Base-by-base conservation (phyloP, 2,888 invertebrate genomes). In the Conistra vaccinii region DNA sequence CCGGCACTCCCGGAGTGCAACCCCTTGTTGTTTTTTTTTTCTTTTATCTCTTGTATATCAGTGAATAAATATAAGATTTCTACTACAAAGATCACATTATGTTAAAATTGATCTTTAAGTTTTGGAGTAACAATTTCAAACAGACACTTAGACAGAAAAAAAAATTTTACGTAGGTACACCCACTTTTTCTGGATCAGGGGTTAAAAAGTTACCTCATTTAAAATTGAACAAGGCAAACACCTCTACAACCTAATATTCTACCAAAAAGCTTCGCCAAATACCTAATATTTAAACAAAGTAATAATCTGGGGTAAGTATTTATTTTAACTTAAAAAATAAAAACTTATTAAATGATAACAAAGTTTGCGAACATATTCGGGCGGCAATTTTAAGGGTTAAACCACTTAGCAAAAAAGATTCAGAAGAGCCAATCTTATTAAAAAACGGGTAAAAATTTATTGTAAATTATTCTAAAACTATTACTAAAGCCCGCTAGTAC, bases 341-440 rank as follows among this genome's bases (percentile, higher is more conserved):
- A n/a, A n/a, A 48, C 75, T 42, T 81, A 60, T 79, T 79, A 81
- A 76, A 81, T 81, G 83, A 82, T 78, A 78, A 82, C 78, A 45
- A 60, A 61, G 61, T 78, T 68, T 57, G 57, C 39, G 10, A 26
- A 48, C 78, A 82, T 82, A 69, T 69, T 57, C n/a, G 4, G 60
- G 17, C 42, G 39, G 67, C 26, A 57, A 66, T 78, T 48, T 77
- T 51, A 45, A 58, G 68, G 61, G 68, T 70, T 68, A 2, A 5
- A 7, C 12, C 35, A 35, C 35, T 4, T 20, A 20, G 2, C 1
- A 58, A 12, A 32, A 29, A 39, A 0, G 14, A 0, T 57, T 5
- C 53, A 80, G 45, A 78, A 82, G 32, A 1, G 0, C 12, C n/a
- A 26, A 3, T 17, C n/a, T 29, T 39, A 0, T 62, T 20, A 2